These are phyloP conservation scores for Drosophila macrospina DNA, from an alignment of 2,888 invertebrate genomes.

Conservation along the genomic window DNA sequence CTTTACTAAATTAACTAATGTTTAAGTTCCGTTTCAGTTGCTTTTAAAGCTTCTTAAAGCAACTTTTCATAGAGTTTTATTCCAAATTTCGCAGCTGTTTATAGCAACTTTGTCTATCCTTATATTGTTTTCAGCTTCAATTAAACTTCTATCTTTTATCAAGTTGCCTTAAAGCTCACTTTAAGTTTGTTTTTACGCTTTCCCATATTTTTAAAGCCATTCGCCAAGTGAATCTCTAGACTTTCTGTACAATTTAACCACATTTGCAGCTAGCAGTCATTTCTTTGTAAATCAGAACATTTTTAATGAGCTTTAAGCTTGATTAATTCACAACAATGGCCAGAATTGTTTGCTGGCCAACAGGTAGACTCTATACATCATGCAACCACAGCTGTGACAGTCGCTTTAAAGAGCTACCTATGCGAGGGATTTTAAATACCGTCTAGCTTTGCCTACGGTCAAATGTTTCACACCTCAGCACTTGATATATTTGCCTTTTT, in stretches of 20 bases:
- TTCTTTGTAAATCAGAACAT: slow-evolving; percentile 7
- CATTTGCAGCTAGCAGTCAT: background rate
- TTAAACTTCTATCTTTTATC: too few species aligned
- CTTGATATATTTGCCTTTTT: slow-evolving; percentile 57
- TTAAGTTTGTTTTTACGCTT: background rate
- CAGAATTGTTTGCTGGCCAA: slow-evolving; percentile 13
- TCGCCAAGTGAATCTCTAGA: background rate
- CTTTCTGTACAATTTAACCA: background rate
- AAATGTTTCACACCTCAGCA: slow-evolving; percentile 65
- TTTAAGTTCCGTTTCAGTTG: too few species aligned
- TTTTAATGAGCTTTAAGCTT: slow-evolving; percentile 24
- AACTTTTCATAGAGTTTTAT: too few species aligned
- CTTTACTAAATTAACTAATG: too few species aligned
- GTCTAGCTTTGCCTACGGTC: slow-evolving; percentile 48
- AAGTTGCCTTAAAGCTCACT: background rate
- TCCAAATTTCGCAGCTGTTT: too few species aligned
- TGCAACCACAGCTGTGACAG: slow-evolving; percentile 21
- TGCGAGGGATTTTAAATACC: slow-evolving; percentile 30
- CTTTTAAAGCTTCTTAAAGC: too few species aligned
- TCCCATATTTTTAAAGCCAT: background rate
- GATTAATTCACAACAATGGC: slow-evolving; percentile 22
- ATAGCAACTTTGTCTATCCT: too few species aligned
- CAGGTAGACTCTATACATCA: slow-evolving; percentile 39
- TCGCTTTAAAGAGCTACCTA: slow-evolving; percentile 40
- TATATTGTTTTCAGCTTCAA: too few species aligned